A percentile compares a stretch with the other conserved stretches of the same genome.
Conservation (phyloP, 1,140 invertebrate genomes). For the Drosophila sp. region DNA sequence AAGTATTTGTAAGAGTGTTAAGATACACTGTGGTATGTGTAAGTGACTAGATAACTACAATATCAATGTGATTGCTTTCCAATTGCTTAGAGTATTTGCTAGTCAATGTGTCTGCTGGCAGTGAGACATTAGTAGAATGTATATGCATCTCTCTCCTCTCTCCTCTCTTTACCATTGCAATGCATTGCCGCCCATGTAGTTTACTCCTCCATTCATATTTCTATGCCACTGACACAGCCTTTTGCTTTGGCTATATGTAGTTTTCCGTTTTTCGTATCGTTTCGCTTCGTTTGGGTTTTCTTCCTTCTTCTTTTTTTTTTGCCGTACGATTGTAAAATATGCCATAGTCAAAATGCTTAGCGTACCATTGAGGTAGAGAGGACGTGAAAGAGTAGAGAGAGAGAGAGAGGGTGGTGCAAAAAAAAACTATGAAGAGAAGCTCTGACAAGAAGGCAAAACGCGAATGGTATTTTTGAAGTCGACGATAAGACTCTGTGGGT, state of each 20-base stretch:
- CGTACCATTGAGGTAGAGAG: constrained; percentile 39
- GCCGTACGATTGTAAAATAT: constrained; percentile 51
- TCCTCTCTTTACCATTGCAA: no score
- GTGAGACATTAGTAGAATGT: neutral
- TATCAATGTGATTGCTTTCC: no score
- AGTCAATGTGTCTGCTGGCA: neutral
- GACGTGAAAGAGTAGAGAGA: neutral
- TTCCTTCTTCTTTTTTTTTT: constrained; percentile 36
- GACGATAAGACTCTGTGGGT: constrained; percentile 50
- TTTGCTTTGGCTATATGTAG: constrained; percentile 25
- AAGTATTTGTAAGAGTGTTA: no score
- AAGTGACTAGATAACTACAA: no score
- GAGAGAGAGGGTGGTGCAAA: neutral
- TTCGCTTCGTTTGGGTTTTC: neutral
- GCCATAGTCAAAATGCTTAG: constrained; percentile 64
- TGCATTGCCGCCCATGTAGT: neutral
- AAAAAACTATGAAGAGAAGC: neutral
- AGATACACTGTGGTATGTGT: no score
- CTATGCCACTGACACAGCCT: constrained; percentile 37
- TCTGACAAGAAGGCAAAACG: constrained; percentile 59
- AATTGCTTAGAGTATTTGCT: neutral
- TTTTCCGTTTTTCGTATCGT: constrained; percentile 6
- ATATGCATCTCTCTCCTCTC: neutral
- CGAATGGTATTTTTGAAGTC: constrained; percentile 51
- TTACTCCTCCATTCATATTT: constrained; percentile 21